Evolutionary conservation across 2,888 invertebrate genomes (phyloP), one percentile per base, ranked within the genome.

Genomic region (Onchidella celtica): DNA sequence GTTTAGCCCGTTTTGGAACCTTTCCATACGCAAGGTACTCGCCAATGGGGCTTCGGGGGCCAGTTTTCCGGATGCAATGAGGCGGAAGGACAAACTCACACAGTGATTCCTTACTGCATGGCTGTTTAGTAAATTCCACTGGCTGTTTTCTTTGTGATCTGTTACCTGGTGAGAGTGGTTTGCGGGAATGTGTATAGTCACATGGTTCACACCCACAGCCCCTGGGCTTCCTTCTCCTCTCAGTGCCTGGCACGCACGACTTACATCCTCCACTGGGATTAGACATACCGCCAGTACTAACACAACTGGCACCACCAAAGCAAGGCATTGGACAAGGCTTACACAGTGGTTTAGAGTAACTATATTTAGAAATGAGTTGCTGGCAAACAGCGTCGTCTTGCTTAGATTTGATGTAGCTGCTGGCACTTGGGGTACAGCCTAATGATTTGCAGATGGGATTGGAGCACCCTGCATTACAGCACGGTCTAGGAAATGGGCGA

Each of bases 151-250:
- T 32, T 14, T 24, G 2, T 9, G 3, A 9, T 0, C 59, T 66
- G 11, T 57, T 11, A 1, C 27, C 77, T 3, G 77, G 77, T 3
- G 77, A 77, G 2, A 40, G 27, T 14, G 55, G 77, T 34, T 68
- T 77, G 24, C 77, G 66, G 0, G 77, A 77, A 34, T 77, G 29
- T n/a, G 77, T 77, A 47, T 57, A 68, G 77, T 68, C 68, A 11
- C 24, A 21, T n/a, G 9, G 57, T 21, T 66, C 66, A 66, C 29
- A 24, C 24, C 32, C 75, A 65, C 65, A 29, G 1, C 32, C 21
- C 32, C 9, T 0, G 11, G 47, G 29, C 0, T 6, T 9, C 32
- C 38, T 40, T 1, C 24, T 17, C 9, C 47, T 29, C 11, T 9
- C 32, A 0, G 47, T 24, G 17, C 55, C 1, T 2, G 77, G 68